Percentiles rank a stretch among this genome's conserved stretches.
phyloP scores from a whole-genome alignment of 2,113 vertebrate genomes.

The Microtus montanus region DNA sequence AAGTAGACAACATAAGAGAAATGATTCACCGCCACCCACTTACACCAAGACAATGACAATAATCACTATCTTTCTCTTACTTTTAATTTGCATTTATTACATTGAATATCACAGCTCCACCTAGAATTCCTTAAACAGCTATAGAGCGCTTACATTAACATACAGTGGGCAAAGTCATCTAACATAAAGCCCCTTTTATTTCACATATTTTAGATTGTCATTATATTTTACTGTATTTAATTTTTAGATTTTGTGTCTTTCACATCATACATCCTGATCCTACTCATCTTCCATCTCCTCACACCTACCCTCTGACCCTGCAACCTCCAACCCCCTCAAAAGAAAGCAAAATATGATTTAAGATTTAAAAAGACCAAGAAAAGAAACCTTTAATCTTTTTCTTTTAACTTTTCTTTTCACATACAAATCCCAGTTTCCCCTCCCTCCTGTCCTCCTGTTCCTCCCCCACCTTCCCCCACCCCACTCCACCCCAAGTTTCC shows the following conservation, averaged over 20 bases:
- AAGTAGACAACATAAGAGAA: background rate
- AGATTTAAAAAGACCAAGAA: background rate
- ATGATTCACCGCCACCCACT: background rate
- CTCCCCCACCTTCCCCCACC: no score
- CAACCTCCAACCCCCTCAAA: background rate
- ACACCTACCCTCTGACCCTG: background rate
- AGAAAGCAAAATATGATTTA: background rate
- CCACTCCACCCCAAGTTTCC: no score
- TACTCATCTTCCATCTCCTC: background rate
- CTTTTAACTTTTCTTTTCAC: no score
- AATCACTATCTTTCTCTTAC: background rate
- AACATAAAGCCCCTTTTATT: background rate
- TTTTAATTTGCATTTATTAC: background rate
- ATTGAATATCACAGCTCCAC: background rate
- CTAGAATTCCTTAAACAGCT: background rate
- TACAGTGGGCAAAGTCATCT: background rate
- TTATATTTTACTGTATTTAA: background rate
- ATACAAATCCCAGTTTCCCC: no score
- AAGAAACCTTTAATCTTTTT: background rate
- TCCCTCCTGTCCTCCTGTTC: no score
- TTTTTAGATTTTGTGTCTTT: background rate
- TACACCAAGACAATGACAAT: slow-evolving; percentile 3
- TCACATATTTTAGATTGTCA: background rate
- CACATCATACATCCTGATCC: background rate
- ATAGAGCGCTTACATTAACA: background rate